Evolutionary conservation across 2,113 vertebrate genomes (phyloP).

Genomic region (Elephas maximus): DNA sequence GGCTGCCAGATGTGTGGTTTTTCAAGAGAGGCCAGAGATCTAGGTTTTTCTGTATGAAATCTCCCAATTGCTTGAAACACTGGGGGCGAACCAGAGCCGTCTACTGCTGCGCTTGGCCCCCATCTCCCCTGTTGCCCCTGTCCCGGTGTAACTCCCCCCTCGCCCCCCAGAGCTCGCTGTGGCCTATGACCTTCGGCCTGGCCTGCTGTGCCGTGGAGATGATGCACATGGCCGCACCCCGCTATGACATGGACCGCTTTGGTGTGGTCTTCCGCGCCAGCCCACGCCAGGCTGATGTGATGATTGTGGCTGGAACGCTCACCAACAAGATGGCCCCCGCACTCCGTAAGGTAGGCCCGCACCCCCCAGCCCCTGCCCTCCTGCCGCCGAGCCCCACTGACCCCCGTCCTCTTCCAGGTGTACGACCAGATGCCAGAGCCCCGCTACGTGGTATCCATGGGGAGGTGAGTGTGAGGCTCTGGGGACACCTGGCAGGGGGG

Average conservation of each 20-base stretch:
- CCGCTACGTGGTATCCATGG: slow-evolving; percentile 98
- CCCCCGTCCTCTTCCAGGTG: slow-evolving; percentile 88
- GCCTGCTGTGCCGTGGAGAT: slow-evolving; percentile 98
- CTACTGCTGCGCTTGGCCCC: too few species aligned
- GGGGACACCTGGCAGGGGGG: too few species aligned
- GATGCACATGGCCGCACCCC: slow-evolving; percentile 99
- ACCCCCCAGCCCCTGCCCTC: rapidly evolving
- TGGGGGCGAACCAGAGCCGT: rapidly evolving
- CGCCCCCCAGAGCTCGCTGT: slow-evolving; percentile 94
- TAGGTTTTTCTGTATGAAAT: not conserved
- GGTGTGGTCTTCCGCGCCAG: slow-evolving; percentile 98
- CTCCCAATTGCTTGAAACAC: rapidly evolving
- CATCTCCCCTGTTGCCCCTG: rapidly evolving
- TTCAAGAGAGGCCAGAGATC: not conserved
- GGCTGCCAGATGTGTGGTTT: not conserved
- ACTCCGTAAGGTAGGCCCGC: slow-evolving; percentile 92
- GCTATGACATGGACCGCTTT: slow-evolving; percentile 98
- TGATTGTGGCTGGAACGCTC: slow-evolving; percentile 97
- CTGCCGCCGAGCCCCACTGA: not conserved
- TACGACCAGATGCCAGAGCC: slow-evolving; percentile 99
- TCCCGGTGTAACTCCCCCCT: rapidly evolving
- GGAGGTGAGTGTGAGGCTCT: slow-evolving; percentile 90
- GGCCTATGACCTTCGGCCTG: slow-evolving; percentile 99
- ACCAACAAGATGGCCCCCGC: slow-evolving; percentile 99
- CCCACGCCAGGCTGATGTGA: slow-evolving; percentile 96